Conservation (phyloP, 2,888 invertebrate genomes). For the Meghimatium bilineatum region DNA sequence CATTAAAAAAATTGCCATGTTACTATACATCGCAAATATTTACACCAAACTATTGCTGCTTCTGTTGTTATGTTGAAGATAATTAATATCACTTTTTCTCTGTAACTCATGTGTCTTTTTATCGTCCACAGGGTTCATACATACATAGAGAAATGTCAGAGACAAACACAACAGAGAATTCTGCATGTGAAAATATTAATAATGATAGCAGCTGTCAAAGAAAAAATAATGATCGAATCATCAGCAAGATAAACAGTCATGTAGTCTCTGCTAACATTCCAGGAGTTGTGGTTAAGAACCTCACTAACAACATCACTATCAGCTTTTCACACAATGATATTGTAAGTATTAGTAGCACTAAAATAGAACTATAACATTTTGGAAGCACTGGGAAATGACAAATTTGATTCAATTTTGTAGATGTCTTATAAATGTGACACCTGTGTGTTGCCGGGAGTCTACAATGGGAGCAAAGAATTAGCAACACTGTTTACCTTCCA, state of each 20-base stretch:
- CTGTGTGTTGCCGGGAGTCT: too few relatives aligned
- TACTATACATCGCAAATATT: too few relatives aligned
- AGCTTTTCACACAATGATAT: slow-evolving; percentile 20
- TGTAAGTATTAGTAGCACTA: neutral
- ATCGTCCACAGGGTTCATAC: neutral
- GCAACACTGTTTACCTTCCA: too few relatives aligned
- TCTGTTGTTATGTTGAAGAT: too few relatives aligned
- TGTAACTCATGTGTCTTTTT: neutral
- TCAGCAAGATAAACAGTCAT: slow-evolving; percentile 42
- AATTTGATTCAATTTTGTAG: too few relatives aligned
- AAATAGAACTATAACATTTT: too few relatives aligned
- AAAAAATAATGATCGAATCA: neutral
- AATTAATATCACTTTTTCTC: too few relatives aligned
- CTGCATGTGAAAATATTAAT: neutral
- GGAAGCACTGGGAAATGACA: too few relatives aligned
- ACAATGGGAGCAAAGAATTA: too few relatives aligned
- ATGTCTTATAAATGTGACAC: too few relatives aligned
- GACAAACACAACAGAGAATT: neutral
- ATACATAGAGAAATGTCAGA: neutral
- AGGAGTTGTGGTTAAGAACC: neutral
- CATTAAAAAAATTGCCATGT: too few relatives aligned
- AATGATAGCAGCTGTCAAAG: neutral
- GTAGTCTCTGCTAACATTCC: slow-evolving; percentile 47
- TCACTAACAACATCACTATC: slow-evolving; percentile 17
- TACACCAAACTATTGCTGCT: too few relatives aligned